A percentile compares a stretch with the other conserved stretches of the same genome.
phyloP scores from a whole-genome alignment of 2,888 invertebrate species.

The Xanthostigma xanthostigma region DNA sequence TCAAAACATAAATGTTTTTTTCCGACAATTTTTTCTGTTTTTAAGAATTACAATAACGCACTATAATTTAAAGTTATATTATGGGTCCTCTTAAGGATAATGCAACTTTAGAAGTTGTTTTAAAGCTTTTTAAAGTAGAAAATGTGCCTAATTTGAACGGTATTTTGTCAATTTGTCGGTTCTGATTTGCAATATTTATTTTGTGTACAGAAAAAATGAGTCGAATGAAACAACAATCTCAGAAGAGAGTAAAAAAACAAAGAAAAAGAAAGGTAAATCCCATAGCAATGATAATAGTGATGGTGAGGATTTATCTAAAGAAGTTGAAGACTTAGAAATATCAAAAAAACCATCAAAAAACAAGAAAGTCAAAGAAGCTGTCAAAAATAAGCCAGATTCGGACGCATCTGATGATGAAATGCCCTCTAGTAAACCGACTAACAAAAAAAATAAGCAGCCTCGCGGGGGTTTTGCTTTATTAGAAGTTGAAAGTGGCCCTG shows the following conservation, averaged over 20 bases:
- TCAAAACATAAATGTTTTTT: no score
- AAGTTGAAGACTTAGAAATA: constrained; percentile 41
- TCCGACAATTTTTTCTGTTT: no score
- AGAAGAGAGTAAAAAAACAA: constrained; percentile 24
- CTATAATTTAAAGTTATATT: no score
- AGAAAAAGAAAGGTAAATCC: constrained; percentile 33
- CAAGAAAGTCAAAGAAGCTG: constrained; percentile 29
- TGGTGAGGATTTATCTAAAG: constrained; percentile 34
- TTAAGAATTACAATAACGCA: no score
- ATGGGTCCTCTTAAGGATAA: no score
- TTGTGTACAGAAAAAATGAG: constrained; percentile 9
- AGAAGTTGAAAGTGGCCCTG: constrained; percentile 43
- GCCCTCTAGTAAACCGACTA: constrained; percentile 19
- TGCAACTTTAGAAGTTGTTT: no score
- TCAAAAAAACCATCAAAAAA: constrained; percentile 28
- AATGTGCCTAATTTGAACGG: not conserved
- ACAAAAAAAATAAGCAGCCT: constrained; percentile 17
- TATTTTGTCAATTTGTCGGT: not conserved
- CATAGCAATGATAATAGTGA: constrained; percentile 31
- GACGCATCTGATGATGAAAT: constrained; percentile 21
- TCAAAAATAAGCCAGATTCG: constrained; percentile 23
- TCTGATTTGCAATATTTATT: not conserved
- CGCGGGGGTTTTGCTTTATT: constrained; percentile 41
- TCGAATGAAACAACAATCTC: constrained; percentile 8
- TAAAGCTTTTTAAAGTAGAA: no score